Evolutionary conservation across 1,140 invertebrate species (phyloP).

Genomic region (Amphibalanus amphitrite): DNA sequence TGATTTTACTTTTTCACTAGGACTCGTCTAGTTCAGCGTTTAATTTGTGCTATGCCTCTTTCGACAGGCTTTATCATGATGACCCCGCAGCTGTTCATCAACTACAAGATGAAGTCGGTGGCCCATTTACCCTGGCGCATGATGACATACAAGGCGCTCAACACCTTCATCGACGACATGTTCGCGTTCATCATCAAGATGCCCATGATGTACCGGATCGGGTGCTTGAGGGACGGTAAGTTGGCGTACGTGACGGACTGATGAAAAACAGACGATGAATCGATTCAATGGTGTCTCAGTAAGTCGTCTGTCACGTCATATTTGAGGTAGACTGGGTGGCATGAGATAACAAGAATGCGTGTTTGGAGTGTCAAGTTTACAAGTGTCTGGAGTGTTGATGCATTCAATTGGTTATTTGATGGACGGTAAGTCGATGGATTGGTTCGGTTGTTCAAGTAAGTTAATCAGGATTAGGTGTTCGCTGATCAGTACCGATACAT

Average conservation of each 20-base stretch:
- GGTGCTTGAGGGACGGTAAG: constrained; percentile 88
- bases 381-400: too few relatives aligned
- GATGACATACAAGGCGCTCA: constrained; percentile 99
- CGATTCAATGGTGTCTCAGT: not conserved
- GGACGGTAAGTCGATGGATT: too few relatives aligned
- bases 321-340: not conserved
- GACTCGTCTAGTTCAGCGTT: too few relatives aligned
- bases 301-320: not conserved
- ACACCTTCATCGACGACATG: constrained; percentile 99
- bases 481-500: too few relatives aligned
- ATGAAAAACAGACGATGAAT: too few relatives aligned
- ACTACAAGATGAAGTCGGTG: constrained; percentile 97
- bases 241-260: constrained; percentile 29
- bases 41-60: too few relatives aligned
- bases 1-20: too few relatives aligned
- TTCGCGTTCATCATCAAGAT: constrained; percentile 99
- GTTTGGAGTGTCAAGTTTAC: too few relatives aligned
- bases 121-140: constrained; percentile 98
- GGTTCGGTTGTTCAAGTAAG: too few relatives aligned
- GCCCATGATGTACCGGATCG: constrained; percentile 87
- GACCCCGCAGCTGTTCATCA: constrained; percentile 98
- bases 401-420: too few relatives aligned
- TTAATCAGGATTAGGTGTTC: too few relatives aligned
- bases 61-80: constrained; percentile 90
- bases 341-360: constrained; percentile 9